Conservation (phyloP, 2,113 vertebrate species). For the Rhinopomastus cyanomelas region DNA sequence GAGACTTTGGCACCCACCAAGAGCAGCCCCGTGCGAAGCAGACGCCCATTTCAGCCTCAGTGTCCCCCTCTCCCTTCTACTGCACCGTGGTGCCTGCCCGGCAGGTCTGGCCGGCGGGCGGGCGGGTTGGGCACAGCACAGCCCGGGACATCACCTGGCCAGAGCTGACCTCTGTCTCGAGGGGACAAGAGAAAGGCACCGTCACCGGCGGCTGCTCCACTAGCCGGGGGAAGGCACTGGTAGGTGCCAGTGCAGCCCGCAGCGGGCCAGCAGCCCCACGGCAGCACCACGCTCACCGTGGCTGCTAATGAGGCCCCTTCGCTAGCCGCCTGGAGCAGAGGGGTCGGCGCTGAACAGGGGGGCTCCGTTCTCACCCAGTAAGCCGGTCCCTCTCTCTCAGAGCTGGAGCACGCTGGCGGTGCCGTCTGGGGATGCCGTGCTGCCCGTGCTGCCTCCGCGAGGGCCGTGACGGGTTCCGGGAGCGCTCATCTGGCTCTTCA, state of each 20-base stretch:
- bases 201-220: neutral
- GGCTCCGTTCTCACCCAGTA: constrained; percentile 39
- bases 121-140: neutral
- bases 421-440: neutral
- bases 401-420: constrained; percentile 41
- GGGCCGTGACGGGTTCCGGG: neutral
- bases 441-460: constrained; percentile 51
- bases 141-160: neutral
- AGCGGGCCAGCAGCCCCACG: neutral
- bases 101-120: neutral
- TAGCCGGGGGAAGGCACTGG: accelerated
- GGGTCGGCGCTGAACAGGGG: constrained; percentile 35
- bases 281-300: constrained; percentile 37
- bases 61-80: neutral
- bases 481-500: constrained; percentile 59
- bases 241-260: neutral
- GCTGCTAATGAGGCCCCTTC: constrained; percentile 57
- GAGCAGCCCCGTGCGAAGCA: neutral
- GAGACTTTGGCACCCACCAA: neutral
- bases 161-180: neutral
- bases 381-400: constrained; percentile 53
- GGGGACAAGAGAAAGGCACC: neutral
- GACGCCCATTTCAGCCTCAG: neutral
- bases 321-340: constrained; percentile 26
- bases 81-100: neutral